A percentile compares a stretch with the other conserved stretches of the same genome.
Conservation (phyloP, 2,797 vertebrate species). For the Prunella strophiata region DNA sequence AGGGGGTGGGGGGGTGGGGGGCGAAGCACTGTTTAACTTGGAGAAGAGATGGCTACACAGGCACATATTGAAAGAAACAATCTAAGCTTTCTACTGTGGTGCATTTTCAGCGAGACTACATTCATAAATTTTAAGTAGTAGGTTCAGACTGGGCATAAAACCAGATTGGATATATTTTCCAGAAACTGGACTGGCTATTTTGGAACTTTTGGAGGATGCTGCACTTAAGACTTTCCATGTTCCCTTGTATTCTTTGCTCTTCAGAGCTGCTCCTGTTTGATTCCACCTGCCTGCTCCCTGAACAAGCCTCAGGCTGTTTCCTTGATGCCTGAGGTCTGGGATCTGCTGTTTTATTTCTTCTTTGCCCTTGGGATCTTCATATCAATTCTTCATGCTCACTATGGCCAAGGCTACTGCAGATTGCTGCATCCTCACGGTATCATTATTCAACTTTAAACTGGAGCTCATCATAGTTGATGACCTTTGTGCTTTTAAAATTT, state of each 20-base stretch:
- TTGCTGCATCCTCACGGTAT: neutral
- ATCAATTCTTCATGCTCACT: neutral
- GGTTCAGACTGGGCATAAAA: neutral
- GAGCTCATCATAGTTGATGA: neutral
- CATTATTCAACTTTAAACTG: neutral
- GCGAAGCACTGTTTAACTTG: rapidly evolving
- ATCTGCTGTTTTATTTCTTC: neutral
- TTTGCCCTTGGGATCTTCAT: neutral
- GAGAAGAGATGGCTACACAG: neutral
- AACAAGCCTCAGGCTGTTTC: neutral
- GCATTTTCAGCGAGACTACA: neutral
- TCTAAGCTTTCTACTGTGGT: neutral
- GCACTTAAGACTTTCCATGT: neutral
- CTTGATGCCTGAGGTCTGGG: neutral
- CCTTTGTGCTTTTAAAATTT: neutral
- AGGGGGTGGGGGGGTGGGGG: rapidly evolving
- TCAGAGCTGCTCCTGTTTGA: neutral
- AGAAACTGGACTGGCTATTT: neutral
- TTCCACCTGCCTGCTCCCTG: neutral
- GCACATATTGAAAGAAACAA: neutral
- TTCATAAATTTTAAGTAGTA: neutral
- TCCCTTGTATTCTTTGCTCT: neutral
- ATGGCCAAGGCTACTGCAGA: neutral
- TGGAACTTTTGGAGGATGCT: neutral
- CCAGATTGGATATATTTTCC: neutral